Conservation (phyloP, 2,888 invertebrate species). For the Tromatobia lineatoria region DNA sequence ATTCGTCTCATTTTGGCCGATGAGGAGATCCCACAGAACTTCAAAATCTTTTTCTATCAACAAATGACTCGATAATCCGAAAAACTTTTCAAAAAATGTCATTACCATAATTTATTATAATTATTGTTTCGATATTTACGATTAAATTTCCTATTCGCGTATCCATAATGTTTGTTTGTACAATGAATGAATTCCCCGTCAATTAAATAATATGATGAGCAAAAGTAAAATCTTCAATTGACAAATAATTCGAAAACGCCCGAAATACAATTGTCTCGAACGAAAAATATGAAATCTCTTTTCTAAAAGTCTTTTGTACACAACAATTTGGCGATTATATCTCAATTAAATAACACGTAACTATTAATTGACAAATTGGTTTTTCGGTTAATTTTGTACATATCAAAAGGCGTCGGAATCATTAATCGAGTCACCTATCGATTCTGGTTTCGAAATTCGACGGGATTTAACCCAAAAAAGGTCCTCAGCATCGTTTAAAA, state of each 20-base stretch:
- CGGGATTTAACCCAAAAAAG: not conserved
- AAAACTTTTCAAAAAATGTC: not conserved
- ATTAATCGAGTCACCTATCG: constrained; percentile 2
- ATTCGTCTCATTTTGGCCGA: not conserved
- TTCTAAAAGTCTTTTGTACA: constrained; percentile 7
- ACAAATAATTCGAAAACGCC: not conserved
- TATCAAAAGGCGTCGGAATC: not conserved
- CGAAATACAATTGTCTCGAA: not conserved
- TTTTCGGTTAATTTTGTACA: not conserved
- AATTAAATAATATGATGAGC: not conserved
- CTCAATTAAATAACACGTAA: not conserved
- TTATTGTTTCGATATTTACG: too few relatives aligned
- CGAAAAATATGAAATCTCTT: not conserved
- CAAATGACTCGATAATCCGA: not conserved
- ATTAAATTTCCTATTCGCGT: not conserved
- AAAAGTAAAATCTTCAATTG: not conserved
- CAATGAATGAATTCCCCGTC: not conserved
- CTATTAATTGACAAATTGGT: not conserved
- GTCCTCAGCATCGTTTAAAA: not conserved
- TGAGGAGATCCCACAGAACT: constrained; percentile 5
- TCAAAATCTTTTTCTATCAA: not conserved
- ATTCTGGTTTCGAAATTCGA: not conserved
- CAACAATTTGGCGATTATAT: not conserved
- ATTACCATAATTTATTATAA: too few relatives aligned
- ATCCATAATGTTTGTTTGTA: not conserved